Evolutionary conservation across 2,113 vertebrate genomes (phyloP), one percentile per base, ranked within the genome.

Genomic region (Motacilla alba): DNA sequence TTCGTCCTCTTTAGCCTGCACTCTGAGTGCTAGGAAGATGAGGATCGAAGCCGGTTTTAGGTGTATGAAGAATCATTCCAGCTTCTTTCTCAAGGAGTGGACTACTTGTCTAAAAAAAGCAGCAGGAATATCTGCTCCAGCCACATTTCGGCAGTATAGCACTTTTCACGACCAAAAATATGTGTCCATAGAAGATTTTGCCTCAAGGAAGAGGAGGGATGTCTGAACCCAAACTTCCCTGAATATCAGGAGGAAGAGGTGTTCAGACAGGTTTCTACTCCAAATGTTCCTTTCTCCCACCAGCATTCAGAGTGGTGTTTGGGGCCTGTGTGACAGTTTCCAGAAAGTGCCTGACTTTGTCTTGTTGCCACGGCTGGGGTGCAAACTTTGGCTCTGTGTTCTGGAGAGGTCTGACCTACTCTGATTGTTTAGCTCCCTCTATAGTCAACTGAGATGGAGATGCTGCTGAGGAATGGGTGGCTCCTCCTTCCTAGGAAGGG

Each of bases 251-350:
- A 26, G 12, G 10, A 83, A 56, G 13, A 64, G 23, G 11, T 64
- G 6, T n/a, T 73, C 53, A 60, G 41, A 43, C 2, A 37, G 6
- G 20, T 15, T 69, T 41, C 23, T 77, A 31, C 6, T 39, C 13
- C 24, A 39, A 0, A 26, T 11, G 14, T 27, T 5, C 5, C 9
- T 78, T 74, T 35, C 22, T 4, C 27, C 26, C 21, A 0, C 2
- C n/a, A 74, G 4, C 16, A 44, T 8, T 78, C 13, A 26, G 59
- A 81, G 22, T 15, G 31, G 6, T 56, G 7, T 39, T 21, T 87
- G 60, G 9, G 21, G 9, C 3, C 28, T 41, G 5, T 14, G 41
- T 41, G 21, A 47, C 12, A 13, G 7, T 33, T 82, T 16, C 7
- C 19, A 90, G 43, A 63, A 67, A 62, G 30, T 33, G 9, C 5